These are phyloP conservation scores for Seriola dumerili DNA, from an alignment of 2,113 vertebrate genomes.

Conservation along the genomic window DNA sequence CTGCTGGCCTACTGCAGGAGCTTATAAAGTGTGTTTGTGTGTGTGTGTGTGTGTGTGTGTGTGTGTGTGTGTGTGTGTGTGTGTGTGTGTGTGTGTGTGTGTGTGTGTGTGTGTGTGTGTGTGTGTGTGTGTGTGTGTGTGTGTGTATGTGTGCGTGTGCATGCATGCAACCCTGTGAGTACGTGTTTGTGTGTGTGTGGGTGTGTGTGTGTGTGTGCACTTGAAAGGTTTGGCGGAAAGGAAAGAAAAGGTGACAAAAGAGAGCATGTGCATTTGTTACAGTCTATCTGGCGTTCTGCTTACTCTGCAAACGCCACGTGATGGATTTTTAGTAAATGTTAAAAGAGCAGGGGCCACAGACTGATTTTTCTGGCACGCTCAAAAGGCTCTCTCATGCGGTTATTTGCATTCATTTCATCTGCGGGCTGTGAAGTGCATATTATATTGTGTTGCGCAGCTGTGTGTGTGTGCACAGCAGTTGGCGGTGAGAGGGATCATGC, in stretches of 20 bases:
- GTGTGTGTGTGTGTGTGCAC: neutral
- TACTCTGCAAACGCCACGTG: slow-evolving; percentile 70
- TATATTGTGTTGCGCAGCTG: slow-evolving; percentile 63
- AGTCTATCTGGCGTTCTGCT: slow-evolving; percentile 64
- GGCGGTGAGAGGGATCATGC: slow-evolving; percentile 50
- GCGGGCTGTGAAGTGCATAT: slow-evolving; percentile 67
- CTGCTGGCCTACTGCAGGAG: slow-evolving; percentile 49
- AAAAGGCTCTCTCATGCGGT: slow-evolving; percentile 49
- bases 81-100: neutral
- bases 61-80: neutral
- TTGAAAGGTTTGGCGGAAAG: slow-evolving; percentile 46
- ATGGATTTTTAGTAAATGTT: slow-evolving; percentile 75
- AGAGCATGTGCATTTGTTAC: slow-evolving; percentile 68
- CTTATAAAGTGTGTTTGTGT: slow-evolving; percentile 27
- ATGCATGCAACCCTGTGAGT: neutral
- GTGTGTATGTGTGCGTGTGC: neutral
- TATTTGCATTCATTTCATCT: slow-evolving; percentile 74
- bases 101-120: neutral
- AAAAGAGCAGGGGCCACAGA: slow-evolving; percentile 71
- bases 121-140: neutral
- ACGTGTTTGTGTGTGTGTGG: neutral
- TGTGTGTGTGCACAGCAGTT: neutral
- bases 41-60: too few species aligned
- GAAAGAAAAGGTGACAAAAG: slow-evolving; percentile 70
- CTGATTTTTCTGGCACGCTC: slow-evolving; percentile 50